Evolutionary conservation across 2,113 vertebrate genomes (phyloP), one percentile per base, ranked within the genome.

Genomic region (Epinephelus moara): DNA sequence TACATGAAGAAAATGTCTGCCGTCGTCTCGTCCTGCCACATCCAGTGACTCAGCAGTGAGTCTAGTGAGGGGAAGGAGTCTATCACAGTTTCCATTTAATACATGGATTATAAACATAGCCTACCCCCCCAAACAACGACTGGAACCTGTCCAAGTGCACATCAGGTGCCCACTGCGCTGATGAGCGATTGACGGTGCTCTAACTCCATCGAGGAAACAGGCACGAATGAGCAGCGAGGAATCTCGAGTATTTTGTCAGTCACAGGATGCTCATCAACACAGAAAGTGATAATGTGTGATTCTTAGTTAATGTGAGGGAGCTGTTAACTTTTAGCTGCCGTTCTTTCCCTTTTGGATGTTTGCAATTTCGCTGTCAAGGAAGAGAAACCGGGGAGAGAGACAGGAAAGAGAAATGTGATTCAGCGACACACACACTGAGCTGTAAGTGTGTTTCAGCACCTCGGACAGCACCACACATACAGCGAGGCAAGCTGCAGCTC

Each of bases 401-500:
- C 42, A 45, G 21, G 67, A 37, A 50, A 50, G 66, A 27, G 30
- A 23, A 18, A 17, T 30, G 19, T 19, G 30, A 57, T 25, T 23
- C 15, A 11, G 37, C 61, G 8, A 55, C 8, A 17, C 60, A 47
- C 13, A 67, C 55, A 3, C 62, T 2, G 52, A 71, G 27, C 53
- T n/a, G 25, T 2, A 3, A 56, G 64, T 27, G 81, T 52, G 57
- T 79, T 89, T 89, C 91, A 92, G 92, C n/a, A 90, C 89, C 85
- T 1, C 1, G 89, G 89, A 90, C 81, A 93, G 92, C 69, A 80
- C 77, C 70, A 30, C 62, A 13, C 21, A 5, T 1, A 7, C 74
- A 33, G 13, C 2, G 15, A 50, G 3, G 25, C 52, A 12, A 49
- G 47, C 62, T 33, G 42, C 30, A 42, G 73, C 81, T 85, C 59